phyloP scores from a whole-genome alignment of 2,113 vertebrate species.

The Strix aluco region DNA sequence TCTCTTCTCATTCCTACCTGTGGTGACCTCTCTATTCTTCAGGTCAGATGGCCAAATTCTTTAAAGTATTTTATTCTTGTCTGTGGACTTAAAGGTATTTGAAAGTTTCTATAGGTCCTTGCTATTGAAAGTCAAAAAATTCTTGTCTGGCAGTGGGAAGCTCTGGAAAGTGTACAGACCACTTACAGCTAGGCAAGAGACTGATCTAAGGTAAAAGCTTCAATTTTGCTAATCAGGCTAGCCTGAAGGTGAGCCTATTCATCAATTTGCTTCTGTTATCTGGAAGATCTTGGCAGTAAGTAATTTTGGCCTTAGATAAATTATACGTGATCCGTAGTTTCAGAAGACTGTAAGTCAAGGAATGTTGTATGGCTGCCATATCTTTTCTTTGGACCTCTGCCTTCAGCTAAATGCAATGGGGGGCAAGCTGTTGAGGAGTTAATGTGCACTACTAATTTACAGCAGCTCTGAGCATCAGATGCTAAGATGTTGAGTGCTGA shows the following conservation, averaged over 20 bases:
- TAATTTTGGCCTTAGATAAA: neutral
- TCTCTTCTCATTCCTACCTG: constrained; percentile 16
- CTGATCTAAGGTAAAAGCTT: neutral
- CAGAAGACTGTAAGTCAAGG: neutral
- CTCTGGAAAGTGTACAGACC: neutral
- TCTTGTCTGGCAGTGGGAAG: neutral
- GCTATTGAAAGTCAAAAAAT: neutral
- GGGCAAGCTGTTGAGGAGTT: neutral
- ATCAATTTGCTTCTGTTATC: neutral
- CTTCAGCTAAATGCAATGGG: neutral
- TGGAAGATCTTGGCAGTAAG: neutral
- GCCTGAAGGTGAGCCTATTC: neutral
- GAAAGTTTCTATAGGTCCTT: neutral
- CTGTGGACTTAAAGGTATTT: neutral
- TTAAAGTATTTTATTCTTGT: constrained; percentile 11
- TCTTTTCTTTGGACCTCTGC: neutral
- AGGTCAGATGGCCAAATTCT: constrained; percentile 19
- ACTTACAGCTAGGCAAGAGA: neutral
- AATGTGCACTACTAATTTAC: neutral
- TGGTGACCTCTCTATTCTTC: constrained; percentile 8
- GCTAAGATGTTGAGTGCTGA: neutral
- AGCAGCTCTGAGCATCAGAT: neutral
- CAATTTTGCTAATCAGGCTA: neutral
- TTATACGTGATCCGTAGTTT: neutral
- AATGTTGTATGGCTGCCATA: neutral